Base-by-base conservation (phyloP, 2,113 vertebrate species). In the Microtus pennsylvanicus region DNA sequence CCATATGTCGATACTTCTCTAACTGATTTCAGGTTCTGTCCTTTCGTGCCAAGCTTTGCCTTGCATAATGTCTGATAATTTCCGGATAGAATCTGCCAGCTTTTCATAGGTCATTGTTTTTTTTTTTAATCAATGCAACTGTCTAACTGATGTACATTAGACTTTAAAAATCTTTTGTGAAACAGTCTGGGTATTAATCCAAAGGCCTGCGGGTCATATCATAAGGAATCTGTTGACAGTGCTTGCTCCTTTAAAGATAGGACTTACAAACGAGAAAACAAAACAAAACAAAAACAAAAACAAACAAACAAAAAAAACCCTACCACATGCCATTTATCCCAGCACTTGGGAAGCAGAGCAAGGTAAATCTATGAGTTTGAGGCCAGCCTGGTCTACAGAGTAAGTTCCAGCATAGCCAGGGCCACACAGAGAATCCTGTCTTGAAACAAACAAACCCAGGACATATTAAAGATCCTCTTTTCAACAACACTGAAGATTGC, bases 61-160 rank as follows among this genome's bases (percentile, higher is more conserved):
- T 91, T 87, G 6, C 3, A 8, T 55, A 69, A 55, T 10, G 85
- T 61, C 13, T 52, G 35, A 67, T 83, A 78, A 94, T 75, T 95
- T 94, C 77, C 70, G 0, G 4, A 80, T 69, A 35, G 70, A n/a
- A 70, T 89, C 35, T 58, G 5, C 22, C 38, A 65, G 30, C 12
- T 35, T 92, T 69, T 90, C 63, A 93, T 65, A 91, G 8, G n/a
- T 16, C 21, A 78, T 91, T 74, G 33, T 63, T 65, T 58, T 52
- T 52, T 50, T 52, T 52, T 82, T 96, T 77, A 8, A 83, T 80
- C 26, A 91, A 61, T 74, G 78, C 11, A 93, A 58, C 87, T 85
- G 69, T 94, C 22, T 92, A 67, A 14, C 45, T 61, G 13, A 55
- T 89, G n/a, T 8, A 5, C 33, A 89, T 42, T 90, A 45, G 33